These are phyloP conservation scores for Oikopleura vanhoeffeni DNA, from an alignment of 23 tunicate species.

Conservation along the genomic window DNA sequence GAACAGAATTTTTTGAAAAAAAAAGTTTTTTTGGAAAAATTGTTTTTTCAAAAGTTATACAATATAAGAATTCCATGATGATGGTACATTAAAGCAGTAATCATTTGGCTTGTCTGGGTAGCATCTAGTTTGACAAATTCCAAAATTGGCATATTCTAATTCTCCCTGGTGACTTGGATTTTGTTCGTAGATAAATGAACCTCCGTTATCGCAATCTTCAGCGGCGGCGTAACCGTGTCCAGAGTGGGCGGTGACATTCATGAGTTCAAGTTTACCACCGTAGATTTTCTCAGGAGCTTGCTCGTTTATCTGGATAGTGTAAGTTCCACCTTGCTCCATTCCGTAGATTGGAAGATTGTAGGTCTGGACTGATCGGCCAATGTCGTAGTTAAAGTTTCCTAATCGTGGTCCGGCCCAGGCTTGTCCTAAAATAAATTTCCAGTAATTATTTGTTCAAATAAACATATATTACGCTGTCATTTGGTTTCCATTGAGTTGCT, in stretches of 20 bases:
- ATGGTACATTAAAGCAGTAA: neutral
- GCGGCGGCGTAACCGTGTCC: neutral
- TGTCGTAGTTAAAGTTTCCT: constrained; percentile 14
- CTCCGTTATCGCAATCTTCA: neutral
- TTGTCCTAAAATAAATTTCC: too few species aligned
- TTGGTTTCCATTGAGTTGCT: too few species aligned
- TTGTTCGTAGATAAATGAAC: neutral
- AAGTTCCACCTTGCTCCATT: neutral
- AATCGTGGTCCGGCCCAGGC: neutral
- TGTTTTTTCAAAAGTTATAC: too few species aligned
- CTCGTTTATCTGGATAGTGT: neutral
- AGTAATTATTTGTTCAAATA: too few species aligned
- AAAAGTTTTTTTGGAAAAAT: too few species aligned
- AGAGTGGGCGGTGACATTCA: neutral
- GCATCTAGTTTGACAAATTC: neutral
- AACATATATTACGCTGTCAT: too few species aligned
- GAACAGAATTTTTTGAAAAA: too few species aligned
- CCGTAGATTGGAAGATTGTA: constrained; percentile 16
- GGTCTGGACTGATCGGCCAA: neutral
- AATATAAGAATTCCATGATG: neutral
- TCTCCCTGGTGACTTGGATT: neutral
- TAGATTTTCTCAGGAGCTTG: neutral
- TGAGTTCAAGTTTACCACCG: neutral
- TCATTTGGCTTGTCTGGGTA: neutral
- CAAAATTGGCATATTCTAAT: neutral